These are phyloP conservation scores for Eupelmus urozonus DNA, from an alignment of 2,888 invertebrate species.

Conservation along the genomic window DNA sequence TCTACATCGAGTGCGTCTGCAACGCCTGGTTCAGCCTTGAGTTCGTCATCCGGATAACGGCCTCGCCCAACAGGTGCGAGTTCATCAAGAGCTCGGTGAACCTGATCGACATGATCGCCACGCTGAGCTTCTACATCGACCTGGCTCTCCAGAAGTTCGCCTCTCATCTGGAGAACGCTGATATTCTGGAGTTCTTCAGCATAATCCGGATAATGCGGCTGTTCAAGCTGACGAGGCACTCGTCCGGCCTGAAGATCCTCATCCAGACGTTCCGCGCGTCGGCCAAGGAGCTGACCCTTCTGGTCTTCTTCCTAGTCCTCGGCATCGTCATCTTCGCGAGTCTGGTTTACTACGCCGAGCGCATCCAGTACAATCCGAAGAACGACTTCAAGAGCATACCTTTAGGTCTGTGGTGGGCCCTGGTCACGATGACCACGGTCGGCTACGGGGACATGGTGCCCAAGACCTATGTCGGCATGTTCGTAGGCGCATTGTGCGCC, in stretches of 20 bases:
- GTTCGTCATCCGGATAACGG: slow-evolving; percentile 94
- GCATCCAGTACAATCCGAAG: slow-evolving; percentile 95
- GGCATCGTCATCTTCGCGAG: slow-evolving; percentile 97
- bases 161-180: slow-evolving; percentile 94
- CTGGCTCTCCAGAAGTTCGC: slow-evolving; percentile 93
- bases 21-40: slow-evolving; percentile 99
- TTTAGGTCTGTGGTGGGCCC: slow-evolving; percentile 98
- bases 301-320: slow-evolving; percentile 98
- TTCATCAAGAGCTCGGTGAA: slow-evolving; percentile 98
- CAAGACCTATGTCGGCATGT: slow-evolving; percentile 99
- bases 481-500: slow-evolving; percentile 98
- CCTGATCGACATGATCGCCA: slow-evolving; percentile 99
- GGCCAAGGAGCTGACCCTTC: slow-evolving; percentile 95
- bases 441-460: slow-evolving; percentile 99
- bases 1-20: slow-evolving; percentile 98
- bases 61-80: slow-evolving; percentile 94
- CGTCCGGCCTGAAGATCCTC: slow-evolving; percentile 97
- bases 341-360: slow-evolving; percentile 98
- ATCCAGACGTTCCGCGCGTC: slow-evolving; percentile 98
- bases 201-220: slow-evolving; percentile 98
- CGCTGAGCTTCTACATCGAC: slow-evolving; percentile 98
- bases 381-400: slow-evolving; percentile 99
- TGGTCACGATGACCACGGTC: slow-evolving; percentile 99
- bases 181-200: slow-evolving; percentile 97
- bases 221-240: slow-evolving; percentile 97